Percentiles rank a stretch among this genome's conserved stretches.
Conservation (phyloP, 2,888 invertebrate genomes). For the Schrankia costaestrigalis region DNA sequence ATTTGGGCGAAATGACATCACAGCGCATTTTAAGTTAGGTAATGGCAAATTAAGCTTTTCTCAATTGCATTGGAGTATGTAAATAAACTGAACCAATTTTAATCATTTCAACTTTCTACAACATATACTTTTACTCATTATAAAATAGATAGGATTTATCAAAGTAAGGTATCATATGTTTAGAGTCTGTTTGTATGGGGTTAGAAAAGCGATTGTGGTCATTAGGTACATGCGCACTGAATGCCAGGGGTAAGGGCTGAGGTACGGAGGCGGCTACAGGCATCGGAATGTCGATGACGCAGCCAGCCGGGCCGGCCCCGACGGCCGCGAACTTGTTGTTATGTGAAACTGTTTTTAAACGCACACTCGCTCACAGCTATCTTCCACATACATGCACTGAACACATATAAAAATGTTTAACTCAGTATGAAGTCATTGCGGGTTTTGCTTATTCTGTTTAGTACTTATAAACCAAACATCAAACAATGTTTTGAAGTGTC, state of each 20-base stretch:
- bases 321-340: conserved; percentile 70
- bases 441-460: too few relatives aligned
- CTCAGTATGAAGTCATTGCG: too few relatives aligned
- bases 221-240: conserved; percentile 73
- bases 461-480: too few relatives aligned
- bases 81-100: too few relatives aligned
- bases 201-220: conserved; percentile 60
- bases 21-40: too few relatives aligned
- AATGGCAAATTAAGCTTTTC: too few relatives aligned
- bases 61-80: too few relatives aligned
- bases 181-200: conserved; percentile 9
- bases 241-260: conserved; percentile 41
- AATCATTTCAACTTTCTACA: background rate
- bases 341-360: conserved; percentile 70
- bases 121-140: background rate
- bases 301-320: conserved; percentile 58
- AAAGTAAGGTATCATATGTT: conserved; percentile 5
- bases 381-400: conserved; percentile 25
- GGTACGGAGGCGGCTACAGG: conserved; percentile 50
- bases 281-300: conserved; percentile 77
- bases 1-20: too few relatives aligned
- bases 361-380: conserved; percentile 44
- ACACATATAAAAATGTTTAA: too few relatives aligned
- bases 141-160: background rate
- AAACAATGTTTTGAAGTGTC: too few relatives aligned